phyloP scores from a whole-genome alignment of 2,888 invertebrate genomes.

The Plutella xylostella region DNA sequence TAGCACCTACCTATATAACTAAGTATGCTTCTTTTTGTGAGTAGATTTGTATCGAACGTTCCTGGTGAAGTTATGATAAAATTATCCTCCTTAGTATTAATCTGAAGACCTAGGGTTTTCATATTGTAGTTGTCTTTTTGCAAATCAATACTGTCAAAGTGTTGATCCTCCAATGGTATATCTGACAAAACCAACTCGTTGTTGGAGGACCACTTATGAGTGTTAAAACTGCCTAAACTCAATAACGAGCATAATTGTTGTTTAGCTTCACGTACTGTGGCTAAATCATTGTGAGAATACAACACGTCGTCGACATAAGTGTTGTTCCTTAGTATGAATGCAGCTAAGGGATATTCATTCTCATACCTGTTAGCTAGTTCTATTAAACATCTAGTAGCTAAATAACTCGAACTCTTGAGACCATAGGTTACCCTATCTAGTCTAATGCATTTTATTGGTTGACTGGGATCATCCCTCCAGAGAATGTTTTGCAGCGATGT shows the following conservation, averaged over 20 bases:
- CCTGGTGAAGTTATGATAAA: constrained; percentile 7
- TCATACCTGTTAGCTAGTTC: constrained; percentile 3
- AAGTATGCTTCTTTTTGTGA: constrained; percentile 6
- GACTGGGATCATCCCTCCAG: background rate
- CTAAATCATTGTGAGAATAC: background rate
- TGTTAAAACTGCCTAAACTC: background rate
- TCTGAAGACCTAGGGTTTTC: background rate
- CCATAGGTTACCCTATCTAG: constrained; percentile 3
- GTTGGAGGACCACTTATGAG: background rate
- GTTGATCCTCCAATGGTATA: constrained; percentile 4
- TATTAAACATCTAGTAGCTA: background rate
- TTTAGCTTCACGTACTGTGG: background rate
- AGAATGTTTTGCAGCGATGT: constrained; percentile 5
- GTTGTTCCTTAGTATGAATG: constrained; percentile 9
- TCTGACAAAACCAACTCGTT: background rate
- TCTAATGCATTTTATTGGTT: background rate
- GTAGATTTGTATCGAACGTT: background rate
- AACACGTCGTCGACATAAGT: constrained; percentile 14
- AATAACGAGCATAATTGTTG: background rate
- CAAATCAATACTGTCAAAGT: constrained; percentile 14
- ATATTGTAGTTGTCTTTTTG: constrained; percentile 10
- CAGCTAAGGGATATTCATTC: constrained; percentile 5
- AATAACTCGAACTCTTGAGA: background rate
- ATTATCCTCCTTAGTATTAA: background rate
- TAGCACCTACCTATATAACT: constrained; percentile 12